Percentiles rank a stretch among this genome's conserved stretches.
These are phyloP conservation scores for Drosophila sproati DNA, from an alignment of 1,140 invertebrate species.

Conservation along the genomic window DNA sequence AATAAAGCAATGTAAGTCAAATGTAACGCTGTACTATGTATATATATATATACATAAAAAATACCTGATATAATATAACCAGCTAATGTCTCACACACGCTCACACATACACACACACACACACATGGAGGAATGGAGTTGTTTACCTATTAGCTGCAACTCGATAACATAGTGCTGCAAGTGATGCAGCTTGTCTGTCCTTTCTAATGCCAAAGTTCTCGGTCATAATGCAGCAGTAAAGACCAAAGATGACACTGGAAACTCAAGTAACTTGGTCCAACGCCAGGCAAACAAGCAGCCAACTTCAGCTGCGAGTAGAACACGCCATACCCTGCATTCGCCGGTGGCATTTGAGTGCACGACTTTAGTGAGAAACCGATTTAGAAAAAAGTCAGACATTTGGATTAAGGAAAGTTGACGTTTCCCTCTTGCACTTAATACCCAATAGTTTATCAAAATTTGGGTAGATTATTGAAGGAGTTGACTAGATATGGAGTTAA, in stretches of 20 bases:
- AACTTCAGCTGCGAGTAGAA: conserved; percentile 11
- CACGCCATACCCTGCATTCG: conserved; percentile 1
- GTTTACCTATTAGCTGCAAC: background rate
- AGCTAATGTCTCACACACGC: conserved; percentile 5
- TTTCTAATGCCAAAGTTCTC: conserved; percentile 20
- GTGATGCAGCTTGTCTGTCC: conserved; percentile 16
- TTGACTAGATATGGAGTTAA: no score
- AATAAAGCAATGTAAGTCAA: background rate
- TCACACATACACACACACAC: no score
- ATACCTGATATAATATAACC: no score
- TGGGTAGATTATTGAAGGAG: no score
- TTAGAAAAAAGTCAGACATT: background rate
- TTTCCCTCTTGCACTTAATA: no score
- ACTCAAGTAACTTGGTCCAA: conserved; percentile 25
- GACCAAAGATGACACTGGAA: conserved; percentile 1
- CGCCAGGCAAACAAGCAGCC: conserved; percentile 15
- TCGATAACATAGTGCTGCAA: background rate
- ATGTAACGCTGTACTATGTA: conserved; percentile 4
- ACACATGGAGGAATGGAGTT: conserved; percentile 2
- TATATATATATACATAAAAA: background rate
- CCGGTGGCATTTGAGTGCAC: conserved; percentile 20
- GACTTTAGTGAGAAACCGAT: conserved; percentile 16
- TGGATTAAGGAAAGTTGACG: no score
- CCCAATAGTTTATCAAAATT: no score
- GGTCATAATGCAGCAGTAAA: conserved; percentile 43